Evolutionary conservation across 2,888 invertebrate genomes (phyloP), one percentile per base, ranked within the genome.

Genomic region (Ischnus inquisitorius): DNA sequence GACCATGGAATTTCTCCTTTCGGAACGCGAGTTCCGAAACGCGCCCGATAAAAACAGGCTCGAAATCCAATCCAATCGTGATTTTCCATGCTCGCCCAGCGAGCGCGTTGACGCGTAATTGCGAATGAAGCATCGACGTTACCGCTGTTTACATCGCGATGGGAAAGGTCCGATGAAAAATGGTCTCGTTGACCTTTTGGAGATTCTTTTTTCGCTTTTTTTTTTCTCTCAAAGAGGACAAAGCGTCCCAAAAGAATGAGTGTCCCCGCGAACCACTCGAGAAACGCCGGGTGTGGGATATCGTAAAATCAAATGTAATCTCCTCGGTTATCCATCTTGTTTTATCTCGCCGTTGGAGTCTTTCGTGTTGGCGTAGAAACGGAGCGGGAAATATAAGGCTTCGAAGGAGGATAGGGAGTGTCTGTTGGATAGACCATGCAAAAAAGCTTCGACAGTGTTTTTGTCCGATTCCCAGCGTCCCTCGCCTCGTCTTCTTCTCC

Each of bases 281-380:
- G 51, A n/a, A 60, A n/a, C 14, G 71, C 57, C 48, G 72, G 71
- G 69, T 43, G 62, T 39, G 41, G 62, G 74, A 76, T 69, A 84
- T 81, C 82, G 76, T 84, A 84, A 79, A 85, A 86, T 86, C 79
- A 77, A 83, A 86, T 78, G 86, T 87, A 88, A 88, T 89, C 86
- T 87, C 86, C 85, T 62, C 64, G 84, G 87, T 86, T 86, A 88
- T 89, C 87, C 85, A 85, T 88, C 87, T 88, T 88, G 84, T 87
- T 87, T 87, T 87, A 87, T 88, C 85, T 85, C 82, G 60, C 28
- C 14, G 57, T 34, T 68, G 3, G 71, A 83, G 79, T 65, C 64
- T 76, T 60, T 75, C 79, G n/a, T 34, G 41, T 64, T n/a, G 39
- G 41, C 60, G 16, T 57, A 62, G 46, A 25, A 39, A 46, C 22